A percentile compares a stretch with the other conserved stretches of the same genome.
These are phyloP conservation scores for Oscheius myriophilus DNA, from an alignment of 2,888 invertebrate genomes.

Conservation along the genomic window DNA sequence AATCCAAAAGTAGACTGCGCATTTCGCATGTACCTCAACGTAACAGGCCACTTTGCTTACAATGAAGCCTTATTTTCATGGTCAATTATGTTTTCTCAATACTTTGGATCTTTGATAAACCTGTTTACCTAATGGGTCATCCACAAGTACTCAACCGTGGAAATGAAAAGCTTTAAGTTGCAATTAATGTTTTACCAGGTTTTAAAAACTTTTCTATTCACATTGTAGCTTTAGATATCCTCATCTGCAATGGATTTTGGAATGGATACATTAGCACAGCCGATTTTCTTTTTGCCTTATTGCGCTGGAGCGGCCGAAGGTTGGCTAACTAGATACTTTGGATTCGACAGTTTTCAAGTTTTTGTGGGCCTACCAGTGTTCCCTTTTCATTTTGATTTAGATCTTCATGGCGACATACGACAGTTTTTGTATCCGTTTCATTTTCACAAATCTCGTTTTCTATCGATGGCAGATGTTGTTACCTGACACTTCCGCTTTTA, in stretches of 20 bases:
- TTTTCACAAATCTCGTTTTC: slow-evolving; percentile 4
- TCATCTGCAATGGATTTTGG: slow-evolving; percentile 12
- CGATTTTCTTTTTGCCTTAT: slow-evolving; percentile 14
- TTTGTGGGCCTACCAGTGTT: background rate
- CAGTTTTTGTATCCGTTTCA: slow-evolving; percentile 12
- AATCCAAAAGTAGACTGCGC: too few species aligned
- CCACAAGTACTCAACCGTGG: too few species aligned
- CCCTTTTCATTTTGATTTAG: background rate
- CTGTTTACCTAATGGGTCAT: too few species aligned
- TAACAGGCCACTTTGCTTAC: too few species aligned
- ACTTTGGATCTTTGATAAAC: too few species aligned
- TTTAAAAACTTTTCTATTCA: too few species aligned
- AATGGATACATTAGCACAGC: slow-evolving; percentile 21
- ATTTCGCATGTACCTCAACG: too few species aligned
- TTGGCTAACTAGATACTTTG: slow-evolving; percentile 3
- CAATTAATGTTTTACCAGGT: too few species aligned
- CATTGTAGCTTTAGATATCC: slow-evolving; percentile 4
- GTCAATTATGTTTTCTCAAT: too few species aligned
- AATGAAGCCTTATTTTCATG: too few species aligned
- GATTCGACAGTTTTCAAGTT: slow-evolving; percentile 4
- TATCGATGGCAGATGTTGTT: slow-evolving; percentile 16
- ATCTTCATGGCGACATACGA: slow-evolving; percentile 3
- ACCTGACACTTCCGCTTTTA: slow-evolving; percentile 1
- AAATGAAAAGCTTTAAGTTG: too few species aligned
- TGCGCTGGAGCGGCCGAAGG: slow-evolving; percentile 12